These are phyloP conservation scores for Teleogryllus oceanicus DNA, from an alignment of 2,888 invertebrate genomes.

Conservation along the genomic window DNA sequence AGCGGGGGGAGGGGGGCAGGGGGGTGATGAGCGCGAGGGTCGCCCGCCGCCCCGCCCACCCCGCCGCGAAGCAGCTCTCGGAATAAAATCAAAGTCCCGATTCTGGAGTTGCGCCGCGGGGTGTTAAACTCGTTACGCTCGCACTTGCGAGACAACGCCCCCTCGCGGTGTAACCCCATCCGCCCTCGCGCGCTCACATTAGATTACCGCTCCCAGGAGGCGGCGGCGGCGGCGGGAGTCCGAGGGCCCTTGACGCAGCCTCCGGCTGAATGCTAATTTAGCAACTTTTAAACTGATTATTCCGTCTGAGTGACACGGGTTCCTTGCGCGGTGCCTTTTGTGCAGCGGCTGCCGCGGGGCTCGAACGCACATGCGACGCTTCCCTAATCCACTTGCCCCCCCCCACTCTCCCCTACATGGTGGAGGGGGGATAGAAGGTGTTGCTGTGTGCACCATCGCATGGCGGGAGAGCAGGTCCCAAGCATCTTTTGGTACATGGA, in stretches of 20 bases:
- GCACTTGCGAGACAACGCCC: background rate
- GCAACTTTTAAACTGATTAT: slow-evolving; percentile 10
- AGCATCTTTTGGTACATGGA: too few relatives aligned
- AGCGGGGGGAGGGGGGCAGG: background rate
- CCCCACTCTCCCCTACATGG: background rate
- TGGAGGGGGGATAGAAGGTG: too few relatives aligned
- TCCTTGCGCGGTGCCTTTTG: background rate
- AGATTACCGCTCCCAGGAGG: slow-evolving; percentile 6
- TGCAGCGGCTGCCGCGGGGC: background rate
- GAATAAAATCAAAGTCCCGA: slow-evolving; percentile 18
- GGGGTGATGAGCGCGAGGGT: background rate
- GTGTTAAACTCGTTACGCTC: background rate
- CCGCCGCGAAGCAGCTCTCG: background rate
- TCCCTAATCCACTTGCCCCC: background rate
- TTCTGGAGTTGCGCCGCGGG: slow-evolving; percentile 1
- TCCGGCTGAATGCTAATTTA: background rate
- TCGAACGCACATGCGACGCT: background rate
- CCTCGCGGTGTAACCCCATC: background rate
- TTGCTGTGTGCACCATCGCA: too few relatives aligned
- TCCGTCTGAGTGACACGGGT: background rate
- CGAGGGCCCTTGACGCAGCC: background rate
- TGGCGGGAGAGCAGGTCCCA: too few relatives aligned
- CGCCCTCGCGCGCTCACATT: background rate
- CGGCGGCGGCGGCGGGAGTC: background rate
- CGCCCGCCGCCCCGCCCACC: too few relatives aligned